Base-by-base conservation (phyloP, 23 tunicate species). In the Halocynthia aurantium region DNA sequence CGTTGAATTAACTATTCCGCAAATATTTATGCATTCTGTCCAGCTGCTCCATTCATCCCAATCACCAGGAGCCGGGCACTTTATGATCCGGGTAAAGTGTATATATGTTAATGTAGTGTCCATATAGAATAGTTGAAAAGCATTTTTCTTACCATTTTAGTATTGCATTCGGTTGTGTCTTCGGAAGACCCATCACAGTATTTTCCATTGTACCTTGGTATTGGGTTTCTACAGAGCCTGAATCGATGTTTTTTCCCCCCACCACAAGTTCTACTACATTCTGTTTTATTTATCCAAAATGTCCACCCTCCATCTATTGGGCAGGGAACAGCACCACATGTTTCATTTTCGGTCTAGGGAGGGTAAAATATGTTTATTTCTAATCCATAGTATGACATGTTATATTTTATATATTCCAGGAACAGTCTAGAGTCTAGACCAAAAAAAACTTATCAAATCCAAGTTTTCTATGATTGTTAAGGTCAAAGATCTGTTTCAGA, bases 51-150 rank as follows among this genome's bases (percentile, higher is more conserved):
- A 87, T 22, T 70, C 76, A 49, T 81, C 72, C 93, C 93, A 87
- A 7, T 56, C 77, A 9, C 93, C 93, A 52, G 71, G 63, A 6
- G 77, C 60, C 8, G 93, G 93, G 78, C 93, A 87, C 93, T 87
- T 53, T 2, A 74, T 54, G 56, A 51, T 72, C 2, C 44, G 44
- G 1, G 44, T 31, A 31, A 31, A 31, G 44, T 31, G 4, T 31
- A 72, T 63, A 10, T n/a, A n/a, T 72, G 67, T 52, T 0, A 18
- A 52, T 12, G 44, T 18, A 68, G 2, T 15, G n/a, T n/a, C 31
- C 2, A 20, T 19, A 12, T 2, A 60, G n/a, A 60, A 60, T 15
- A 60, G 18, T 60, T 60, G 18, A 4, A 60, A 60, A 15, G 18
- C 64, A 60, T n/a, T 60, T 60, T 60, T 60, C 64, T 68, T 6